phyloP scores from a whole-genome alignment of 2,888 invertebrate genomes.

The Pediacus dermestoides region DNA sequence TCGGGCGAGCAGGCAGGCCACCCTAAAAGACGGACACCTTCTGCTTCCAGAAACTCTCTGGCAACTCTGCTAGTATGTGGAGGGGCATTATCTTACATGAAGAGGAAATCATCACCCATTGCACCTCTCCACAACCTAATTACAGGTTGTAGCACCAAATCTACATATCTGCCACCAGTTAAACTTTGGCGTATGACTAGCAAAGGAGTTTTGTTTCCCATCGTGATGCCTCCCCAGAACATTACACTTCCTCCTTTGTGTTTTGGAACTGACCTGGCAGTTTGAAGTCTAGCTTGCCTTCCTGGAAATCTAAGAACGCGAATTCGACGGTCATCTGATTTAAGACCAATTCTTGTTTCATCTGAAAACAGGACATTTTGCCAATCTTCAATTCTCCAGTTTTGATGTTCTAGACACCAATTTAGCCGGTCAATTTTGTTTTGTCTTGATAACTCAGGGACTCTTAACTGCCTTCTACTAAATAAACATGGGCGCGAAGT shows the following conservation, averaged over 20 bases:
- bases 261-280: slow-evolving; percentile 17
- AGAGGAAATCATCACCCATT: slow-evolving; percentile 4
- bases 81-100: slow-evolving; percentile 18
- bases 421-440: slow-evolving; percentile 12
- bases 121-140: slow-evolving; percentile 3
- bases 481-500: slow-evolving; percentile 9
- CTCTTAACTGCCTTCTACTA: slow-evolving; percentile 12
- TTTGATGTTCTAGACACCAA: slow-evolving; percentile 12
- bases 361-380: slow-evolving; percentile 18
- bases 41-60: slow-evolving; percentile 13
- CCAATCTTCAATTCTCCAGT: slow-evolving; percentile 21
- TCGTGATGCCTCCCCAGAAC: slow-evolving; percentile 10
- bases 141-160: background rate
- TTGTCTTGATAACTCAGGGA: slow-evolving; percentile 10
- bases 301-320: slow-evolving; percentile 16
- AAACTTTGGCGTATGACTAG: slow-evolving; percentile 8
- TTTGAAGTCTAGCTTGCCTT: slow-evolving; percentile 17
- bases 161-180: slow-evolving; percentile 2
- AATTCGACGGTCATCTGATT: slow-evolving; percentile 18
- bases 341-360: slow-evolving; percentile 17
- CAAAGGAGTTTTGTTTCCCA: slow-evolving; percentile 11
- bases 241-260: slow-evolving; percentile 18
- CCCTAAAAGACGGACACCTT: slow-evolving; percentile 10
- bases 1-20: slow-evolving; percentile 11
- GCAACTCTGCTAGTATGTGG: slow-evolving; percentile 14